Conservation (phyloP, 2,888 invertebrate species). For the Capitulum mitella region DNA sequence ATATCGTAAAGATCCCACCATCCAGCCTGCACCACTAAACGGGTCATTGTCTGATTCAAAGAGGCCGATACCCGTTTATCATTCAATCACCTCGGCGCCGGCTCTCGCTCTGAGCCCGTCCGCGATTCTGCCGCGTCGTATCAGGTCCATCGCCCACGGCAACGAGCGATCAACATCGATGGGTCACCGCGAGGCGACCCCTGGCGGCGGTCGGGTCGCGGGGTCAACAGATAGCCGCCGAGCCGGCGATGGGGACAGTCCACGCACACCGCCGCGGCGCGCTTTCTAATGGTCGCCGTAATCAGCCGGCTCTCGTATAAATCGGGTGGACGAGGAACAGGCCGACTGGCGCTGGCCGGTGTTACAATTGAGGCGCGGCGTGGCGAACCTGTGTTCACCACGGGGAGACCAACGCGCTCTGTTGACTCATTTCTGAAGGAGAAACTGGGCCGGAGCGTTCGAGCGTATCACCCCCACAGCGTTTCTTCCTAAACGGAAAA, state of each 20-base stretch:
- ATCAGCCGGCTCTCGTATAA: background rate
- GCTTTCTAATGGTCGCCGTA: conserved; percentile 12
- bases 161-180: conserved; percentile 12
- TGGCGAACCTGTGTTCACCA: too few relatives aligned
- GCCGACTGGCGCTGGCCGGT: background rate
- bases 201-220: background rate
- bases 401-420: too few relatives aligned
- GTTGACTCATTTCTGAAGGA: too few relatives aligned
- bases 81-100: background rate
- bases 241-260: background rate
- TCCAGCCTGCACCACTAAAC: background rate
- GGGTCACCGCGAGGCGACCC: background rate
- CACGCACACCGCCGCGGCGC: background rate
- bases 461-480: too few relatives aligned
- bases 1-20: background rate
- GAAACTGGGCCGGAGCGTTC: too few relatives aligned
- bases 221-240: background rate
- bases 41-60: background rate
- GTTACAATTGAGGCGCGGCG: too few relatives aligned
- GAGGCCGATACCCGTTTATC: background rate
- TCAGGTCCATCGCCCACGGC: too few relatives aligned
- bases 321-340: background rate
- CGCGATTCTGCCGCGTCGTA: too few relatives aligned
- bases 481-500: too few relatives aligned
- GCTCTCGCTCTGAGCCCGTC: too few relatives aligned